Percentiles rank a stretch among this genome's conserved stretches.
Conservation (phyloP, 2,113 vertebrate species). For the Boleophthalmus pectinirostris region DNA sequence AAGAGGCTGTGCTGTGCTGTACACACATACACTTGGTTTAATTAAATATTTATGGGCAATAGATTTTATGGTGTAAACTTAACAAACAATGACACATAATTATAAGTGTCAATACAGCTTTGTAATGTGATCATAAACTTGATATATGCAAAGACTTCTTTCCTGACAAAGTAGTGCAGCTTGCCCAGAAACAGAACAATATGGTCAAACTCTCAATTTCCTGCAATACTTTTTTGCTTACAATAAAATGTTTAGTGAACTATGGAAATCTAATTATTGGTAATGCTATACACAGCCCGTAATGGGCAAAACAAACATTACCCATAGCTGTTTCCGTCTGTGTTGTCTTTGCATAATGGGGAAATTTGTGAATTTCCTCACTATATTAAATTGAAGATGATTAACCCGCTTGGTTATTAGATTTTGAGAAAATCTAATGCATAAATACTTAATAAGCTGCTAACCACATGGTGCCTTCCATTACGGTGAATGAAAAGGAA, state of each 20-base stretch:
- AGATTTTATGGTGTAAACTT: slow-evolving; percentile 16
- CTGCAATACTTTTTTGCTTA: background rate
- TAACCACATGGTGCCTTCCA: slow-evolving; percentile 36
- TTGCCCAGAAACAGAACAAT: background rate
- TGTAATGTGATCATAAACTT: background rate
- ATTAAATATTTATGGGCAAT: background rate
- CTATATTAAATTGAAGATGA: slow-evolving; percentile 48
- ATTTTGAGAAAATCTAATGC: slow-evolving; percentile 48
- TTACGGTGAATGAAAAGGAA: slow-evolving; percentile 53
- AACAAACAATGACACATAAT: slow-evolving; percentile 9
- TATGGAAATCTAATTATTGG: slow-evolving; percentile 9
- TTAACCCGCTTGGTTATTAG: slow-evolving; percentile 42
- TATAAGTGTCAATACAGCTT: background rate
- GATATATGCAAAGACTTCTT: background rate
- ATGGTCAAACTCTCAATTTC: slow-evolving; percentile 16
- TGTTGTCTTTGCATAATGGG: slow-evolving; percentile 28
- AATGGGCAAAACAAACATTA: slow-evolving; percentile 8
- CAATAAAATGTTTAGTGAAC: slow-evolving; percentile 5
- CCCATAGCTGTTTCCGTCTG: slow-evolving; percentile 21
- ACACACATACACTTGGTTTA: background rate
- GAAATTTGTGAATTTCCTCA: slow-evolving; percentile 37
- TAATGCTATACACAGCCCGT: slow-evolving; percentile 7
- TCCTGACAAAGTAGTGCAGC: background rate
- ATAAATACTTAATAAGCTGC: slow-evolving; percentile 55
- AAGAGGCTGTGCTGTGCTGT: slow-evolving; percentile 4